These are phyloP conservation scores for Saxidomus purpurata DNA, from an alignment of 1,140 invertebrate genomes.

Conservation along the genomic window DNA sequence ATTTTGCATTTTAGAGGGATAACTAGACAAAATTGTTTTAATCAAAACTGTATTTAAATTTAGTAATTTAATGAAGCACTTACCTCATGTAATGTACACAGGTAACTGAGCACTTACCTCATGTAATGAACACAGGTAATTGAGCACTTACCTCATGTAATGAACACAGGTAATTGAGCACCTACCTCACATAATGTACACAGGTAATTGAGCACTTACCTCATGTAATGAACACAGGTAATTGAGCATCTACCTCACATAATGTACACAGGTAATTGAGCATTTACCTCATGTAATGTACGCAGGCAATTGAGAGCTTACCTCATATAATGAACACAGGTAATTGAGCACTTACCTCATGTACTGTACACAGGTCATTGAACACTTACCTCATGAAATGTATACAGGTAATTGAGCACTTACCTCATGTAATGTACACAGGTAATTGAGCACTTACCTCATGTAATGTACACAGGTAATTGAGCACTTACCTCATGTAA, in stretches of 20 bases:
- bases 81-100: neutral
- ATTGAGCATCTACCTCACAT: slow-evolving; percentile 91
- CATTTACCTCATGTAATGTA: slow-evolving; percentile 66
- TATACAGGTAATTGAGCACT: slow-evolving; percentile 37
- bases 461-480: slow-evolving; percentile 98
- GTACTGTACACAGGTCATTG: neutral
- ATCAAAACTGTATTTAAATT: slow-evolving; percentile 52
- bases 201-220: slow-evolving; percentile 95
- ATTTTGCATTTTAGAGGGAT: too few relatives aligned
- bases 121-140: neutral
- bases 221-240: slow-evolving; percentile 4
- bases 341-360: slow-evolving; percentile 1
- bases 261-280: slow-evolving; percentile 92
- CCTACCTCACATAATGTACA: slow-evolving; percentile 97
- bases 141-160: slow-evolving; percentile 93
- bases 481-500: slow-evolving; percentile 69
- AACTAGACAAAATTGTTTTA: too few relatives aligned
- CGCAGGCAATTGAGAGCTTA: neutral
- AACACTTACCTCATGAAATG: neutral
- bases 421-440: slow-evolving; percentile 98
- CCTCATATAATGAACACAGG: neutral
- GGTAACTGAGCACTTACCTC: slow-evolving; percentile 5
- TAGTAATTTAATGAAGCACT: slow-evolving; percentile 20
- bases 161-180: slow-evolving; percentile 98
- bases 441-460: slow-evolving; percentile 98